Percentiles rank a stretch among this genome's conserved stretches.
These are phyloP conservation scores for Strix aluco DNA, from an alignment of 2,113 vertebrate species.

Conservation along the genomic window DNA sequence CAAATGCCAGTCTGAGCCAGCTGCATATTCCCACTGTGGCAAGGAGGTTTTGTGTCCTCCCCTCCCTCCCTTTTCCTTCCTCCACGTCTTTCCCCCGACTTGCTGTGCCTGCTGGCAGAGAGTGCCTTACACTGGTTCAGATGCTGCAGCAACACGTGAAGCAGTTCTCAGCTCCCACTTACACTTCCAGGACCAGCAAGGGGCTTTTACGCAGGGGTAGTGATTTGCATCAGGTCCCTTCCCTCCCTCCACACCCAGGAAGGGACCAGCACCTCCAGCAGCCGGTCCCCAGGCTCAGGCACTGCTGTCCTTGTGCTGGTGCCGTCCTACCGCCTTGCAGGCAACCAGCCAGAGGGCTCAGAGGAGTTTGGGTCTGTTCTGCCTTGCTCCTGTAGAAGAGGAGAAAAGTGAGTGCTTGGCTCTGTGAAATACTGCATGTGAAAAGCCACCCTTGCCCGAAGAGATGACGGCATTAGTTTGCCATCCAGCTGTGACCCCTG, in stretches of 20 bases:
- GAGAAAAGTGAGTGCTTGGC: not conserved
- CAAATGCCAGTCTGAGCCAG: not conserved
- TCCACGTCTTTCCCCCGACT: not conserved
- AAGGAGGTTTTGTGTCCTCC: not conserved
- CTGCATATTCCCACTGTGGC: not conserved
- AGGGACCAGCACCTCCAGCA: not conserved
- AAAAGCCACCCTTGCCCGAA: not conserved
- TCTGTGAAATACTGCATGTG: not conserved
- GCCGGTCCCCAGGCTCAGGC: accelerated
- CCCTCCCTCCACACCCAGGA: not conserved
- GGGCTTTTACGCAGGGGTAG: not conserved
- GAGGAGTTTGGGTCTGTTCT: not conserved
- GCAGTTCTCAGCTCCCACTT: not conserved
- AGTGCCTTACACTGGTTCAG: not conserved
- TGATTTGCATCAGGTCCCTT: not conserved
- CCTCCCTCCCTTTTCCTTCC: not conserved
- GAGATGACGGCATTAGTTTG: not conserved
- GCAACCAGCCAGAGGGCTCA: not conserved
- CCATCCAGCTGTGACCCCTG: not conserved
- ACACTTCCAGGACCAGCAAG: not conserved
- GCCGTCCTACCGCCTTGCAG: not conserved
- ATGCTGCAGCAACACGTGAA: not conserved
- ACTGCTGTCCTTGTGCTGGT: not conserved
- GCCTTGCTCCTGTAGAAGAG: not conserved
- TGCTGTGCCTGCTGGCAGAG: not conserved